Base-by-base conservation (phyloP, 1,140 invertebrate species). In the Drosophila ohnishii region DNA sequence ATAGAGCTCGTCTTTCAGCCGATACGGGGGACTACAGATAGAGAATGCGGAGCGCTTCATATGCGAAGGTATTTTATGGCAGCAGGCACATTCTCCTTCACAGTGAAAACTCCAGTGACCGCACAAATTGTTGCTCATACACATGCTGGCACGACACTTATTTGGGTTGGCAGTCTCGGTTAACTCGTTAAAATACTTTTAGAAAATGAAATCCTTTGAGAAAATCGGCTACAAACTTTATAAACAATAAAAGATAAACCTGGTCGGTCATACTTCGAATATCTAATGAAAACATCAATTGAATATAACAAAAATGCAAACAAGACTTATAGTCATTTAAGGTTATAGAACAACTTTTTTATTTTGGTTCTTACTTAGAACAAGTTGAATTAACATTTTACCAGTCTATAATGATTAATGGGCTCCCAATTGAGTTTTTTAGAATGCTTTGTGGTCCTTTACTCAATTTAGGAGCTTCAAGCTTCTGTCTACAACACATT, bases 1-100 rank as follows among this genome's bases (percentile, higher is more conserved):
- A 72, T 69, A 55, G 65, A 37, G 47, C 47, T 69, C 62, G 63
- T 69, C 62, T 69, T 60, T 71, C 67, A 57, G 40, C 50, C 40
- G 66, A 66, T 35, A 50, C 37, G 34, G 50, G 8, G 22, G 22
- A 16, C 19, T 32, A 45, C 32, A 14, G 11, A 25, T 44, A 69
- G 28, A 30, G 64, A 69, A 69, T 44, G 39, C n/a, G 28, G 28
- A 50, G 42, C 16, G 37, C 28, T 61, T 64, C 22, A 16, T 55
- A 70, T 71, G 42, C 42, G 35, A 44, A 57, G 64, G 67, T 64
- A 70, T 57, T 70, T 65, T 66, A 67, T 55, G 65, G 45, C 47
- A 65, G 50, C 50, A 9, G 50, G 32, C 39, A 69, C 65, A 37
- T 67, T 67, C 37, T 67, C 65, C 62, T 40, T 16, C 16, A 30